phyloP scores from a whole-genome alignment of 2,113 vertebrate species.

The cattle (Bos taurus) region DNA sequence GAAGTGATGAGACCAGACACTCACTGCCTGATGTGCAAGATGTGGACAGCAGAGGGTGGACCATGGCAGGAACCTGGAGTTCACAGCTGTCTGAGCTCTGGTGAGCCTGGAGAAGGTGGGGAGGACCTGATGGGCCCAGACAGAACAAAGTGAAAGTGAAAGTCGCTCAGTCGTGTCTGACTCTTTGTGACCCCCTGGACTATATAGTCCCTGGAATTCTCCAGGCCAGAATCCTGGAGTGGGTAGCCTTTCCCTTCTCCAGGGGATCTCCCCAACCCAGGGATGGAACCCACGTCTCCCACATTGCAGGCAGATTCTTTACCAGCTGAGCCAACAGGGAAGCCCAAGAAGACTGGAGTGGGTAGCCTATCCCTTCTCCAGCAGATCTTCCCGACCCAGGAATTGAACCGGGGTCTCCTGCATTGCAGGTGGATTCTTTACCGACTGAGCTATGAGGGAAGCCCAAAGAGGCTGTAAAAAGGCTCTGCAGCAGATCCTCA shows the following conservation, averaged over 20 bases:
- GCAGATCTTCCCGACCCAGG: not conserved
- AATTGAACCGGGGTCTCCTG: not conserved
- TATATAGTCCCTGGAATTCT: not conserved
- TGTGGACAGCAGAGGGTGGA: not conserved
- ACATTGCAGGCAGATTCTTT: not conserved
- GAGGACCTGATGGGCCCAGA: not conserved
- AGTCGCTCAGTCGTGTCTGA: not conserved
- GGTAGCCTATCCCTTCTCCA: not conserved
- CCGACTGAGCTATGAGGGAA: not conserved
- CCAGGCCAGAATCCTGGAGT: not conserved
- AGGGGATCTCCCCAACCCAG: not conserved
- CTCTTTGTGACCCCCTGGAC: not conserved
- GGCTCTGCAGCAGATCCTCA: fast-evolving
- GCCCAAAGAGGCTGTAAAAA: not conserved
- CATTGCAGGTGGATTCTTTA: not conserved
- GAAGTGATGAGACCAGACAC: not conserved
- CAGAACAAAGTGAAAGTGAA: not conserved
- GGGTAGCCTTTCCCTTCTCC: not conserved
- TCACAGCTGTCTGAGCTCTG: not conserved
- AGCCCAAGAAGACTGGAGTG: not conserved
- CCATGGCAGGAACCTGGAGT: not conserved
- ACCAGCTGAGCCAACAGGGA: not conserved
- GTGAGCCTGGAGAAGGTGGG: not conserved
- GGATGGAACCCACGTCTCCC: not conserved
- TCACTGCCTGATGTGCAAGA: not conserved